Evolutionary conservation across 2,888 invertebrate genomes (phyloP).

Genomic region (Dolichopus griseipennis): DNA sequence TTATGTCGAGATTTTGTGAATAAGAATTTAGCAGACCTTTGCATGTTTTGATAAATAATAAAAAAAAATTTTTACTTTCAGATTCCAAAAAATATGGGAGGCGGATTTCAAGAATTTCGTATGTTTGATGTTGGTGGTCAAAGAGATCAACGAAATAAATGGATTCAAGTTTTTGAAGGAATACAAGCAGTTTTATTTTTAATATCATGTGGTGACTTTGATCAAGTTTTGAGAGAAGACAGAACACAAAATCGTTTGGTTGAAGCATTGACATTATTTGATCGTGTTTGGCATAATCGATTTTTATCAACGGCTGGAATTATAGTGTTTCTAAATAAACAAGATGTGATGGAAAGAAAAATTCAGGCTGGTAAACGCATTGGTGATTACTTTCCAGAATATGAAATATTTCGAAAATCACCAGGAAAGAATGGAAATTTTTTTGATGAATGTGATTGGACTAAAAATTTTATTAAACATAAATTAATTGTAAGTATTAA

Average conservation of each 20-base stretch:
- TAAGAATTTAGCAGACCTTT: too few species aligned
- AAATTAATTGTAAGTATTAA: constrained; percentile 51
- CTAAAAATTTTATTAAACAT: constrained; percentile 58
- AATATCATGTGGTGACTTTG: constrained; percentile 72
- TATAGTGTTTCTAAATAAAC: constrained; percentile 75
- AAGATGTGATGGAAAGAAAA: constrained; percentile 65
- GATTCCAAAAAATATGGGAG: constrained; percentile 60
- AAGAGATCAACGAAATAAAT: constrained; percentile 69
- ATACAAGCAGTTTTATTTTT: constrained; percentile 73
- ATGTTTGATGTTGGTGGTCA: constrained; percentile 84
- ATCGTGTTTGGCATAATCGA: constrained; percentile 63
- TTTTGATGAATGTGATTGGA: constrained; percentile 56
- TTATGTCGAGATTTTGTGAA: too few species aligned
- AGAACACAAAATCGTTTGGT: constrained; percentile 57
- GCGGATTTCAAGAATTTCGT: constrained; percentile 62
- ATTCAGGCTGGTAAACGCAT: constrained; percentile 57
- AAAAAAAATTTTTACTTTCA: constrained; percentile 23
- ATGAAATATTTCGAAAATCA: constrained; percentile 45
- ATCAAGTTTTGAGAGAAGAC: constrained; percentile 66
- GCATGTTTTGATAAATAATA: too few species aligned
- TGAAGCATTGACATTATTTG: constrained; percentile 63
- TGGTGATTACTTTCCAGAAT: constrained; percentile 59
- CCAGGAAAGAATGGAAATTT: constrained; percentile 42
- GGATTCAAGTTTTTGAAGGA: constrained; percentile 79
- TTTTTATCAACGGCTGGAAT: constrained; percentile 66